Evolutionary conservation across 2,113 vertebrate genomes (phyloP).

Genomic region (Muntiacus reevesi): DNA sequence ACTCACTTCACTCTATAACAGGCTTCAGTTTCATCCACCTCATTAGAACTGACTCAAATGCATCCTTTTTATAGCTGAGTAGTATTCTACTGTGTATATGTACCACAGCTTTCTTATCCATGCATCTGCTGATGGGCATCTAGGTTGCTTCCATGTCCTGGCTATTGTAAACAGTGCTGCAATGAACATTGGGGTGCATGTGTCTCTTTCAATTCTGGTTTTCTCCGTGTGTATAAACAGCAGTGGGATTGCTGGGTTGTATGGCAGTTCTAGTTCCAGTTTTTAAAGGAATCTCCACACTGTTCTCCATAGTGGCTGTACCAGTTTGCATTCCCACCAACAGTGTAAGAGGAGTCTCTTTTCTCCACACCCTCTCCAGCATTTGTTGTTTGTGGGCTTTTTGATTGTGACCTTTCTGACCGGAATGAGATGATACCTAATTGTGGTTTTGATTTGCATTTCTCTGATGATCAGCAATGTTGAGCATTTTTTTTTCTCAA

Average conservation of each 20-base stretch:
- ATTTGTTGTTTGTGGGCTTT: not conserved
- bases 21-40: not conserved
- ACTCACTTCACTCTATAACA: not conserved
- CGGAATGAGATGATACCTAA: not conserved
- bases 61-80: not conserved
- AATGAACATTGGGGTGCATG: fast-evolving
- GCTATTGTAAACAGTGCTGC: not conserved
- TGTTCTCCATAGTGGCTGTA: not conserved
- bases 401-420: not conserved
- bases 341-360: not conserved
- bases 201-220: not conserved
- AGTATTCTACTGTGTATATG: not conserved
- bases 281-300: not conserved
- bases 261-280: not conserved
- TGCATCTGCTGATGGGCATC: not conserved
- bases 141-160: not conserved
- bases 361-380: not conserved
- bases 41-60: not conserved
- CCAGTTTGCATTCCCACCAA: not conserved
- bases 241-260: not conserved
- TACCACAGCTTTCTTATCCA: not conserved
- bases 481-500: not conserved
- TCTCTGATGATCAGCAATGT: not conserved
- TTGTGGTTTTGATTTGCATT: not conserved
- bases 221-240: fast-evolving